Evolutionary conservation across 1,140 invertebrate genomes (phyloP).

Genomic region (Polyergus mexicanus): DNA sequence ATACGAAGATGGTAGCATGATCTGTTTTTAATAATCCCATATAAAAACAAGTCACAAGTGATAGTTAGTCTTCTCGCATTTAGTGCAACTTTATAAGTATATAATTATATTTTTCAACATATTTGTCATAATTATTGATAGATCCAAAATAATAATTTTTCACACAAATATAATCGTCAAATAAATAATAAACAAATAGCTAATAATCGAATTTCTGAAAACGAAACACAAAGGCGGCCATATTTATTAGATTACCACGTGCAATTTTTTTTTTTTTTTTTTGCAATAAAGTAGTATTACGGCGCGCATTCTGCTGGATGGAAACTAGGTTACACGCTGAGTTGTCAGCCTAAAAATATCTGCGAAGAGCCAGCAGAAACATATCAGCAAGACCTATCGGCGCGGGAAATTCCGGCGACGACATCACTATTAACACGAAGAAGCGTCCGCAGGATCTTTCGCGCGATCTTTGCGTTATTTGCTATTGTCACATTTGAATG

Average conservation of each 20-base stretch:
- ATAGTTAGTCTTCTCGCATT: not conserved
- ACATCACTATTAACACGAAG: constrained; percentile 35
- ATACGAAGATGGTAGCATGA: not conserved
- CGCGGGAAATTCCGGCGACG: constrained; percentile 32
- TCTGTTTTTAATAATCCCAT: not conserved
- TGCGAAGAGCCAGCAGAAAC: constrained; percentile 53
- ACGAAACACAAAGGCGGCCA: not conserved
- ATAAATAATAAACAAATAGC: constrained; percentile 35
- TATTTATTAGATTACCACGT: constrained; percentile 16
- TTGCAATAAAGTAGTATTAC: constrained; percentile 24
- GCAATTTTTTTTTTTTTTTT: constrained; percentile 14
- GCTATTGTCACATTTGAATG: not conserved
- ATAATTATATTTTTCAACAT: not conserved
- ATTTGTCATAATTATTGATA: not conserved
- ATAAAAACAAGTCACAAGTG: not conserved
- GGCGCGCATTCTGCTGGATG: constrained; percentile 59
- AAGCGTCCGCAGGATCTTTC: not conserved
- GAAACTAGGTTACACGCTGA: constrained; percentile 71
- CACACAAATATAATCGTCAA: not conserved
- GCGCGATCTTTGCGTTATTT: not conserved
- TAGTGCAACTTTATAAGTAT: not conserved
- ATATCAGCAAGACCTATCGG: constrained; percentile 63
- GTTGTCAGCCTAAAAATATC: constrained; percentile 71
- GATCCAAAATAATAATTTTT: not conserved
- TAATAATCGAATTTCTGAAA: constrained; percentile 11